Evolutionary conservation across 2,797 vertebrate genomes (phyloP), one percentile per base, ranked within the genome.

Genomic region (Crocidura indochinensis): DNA sequence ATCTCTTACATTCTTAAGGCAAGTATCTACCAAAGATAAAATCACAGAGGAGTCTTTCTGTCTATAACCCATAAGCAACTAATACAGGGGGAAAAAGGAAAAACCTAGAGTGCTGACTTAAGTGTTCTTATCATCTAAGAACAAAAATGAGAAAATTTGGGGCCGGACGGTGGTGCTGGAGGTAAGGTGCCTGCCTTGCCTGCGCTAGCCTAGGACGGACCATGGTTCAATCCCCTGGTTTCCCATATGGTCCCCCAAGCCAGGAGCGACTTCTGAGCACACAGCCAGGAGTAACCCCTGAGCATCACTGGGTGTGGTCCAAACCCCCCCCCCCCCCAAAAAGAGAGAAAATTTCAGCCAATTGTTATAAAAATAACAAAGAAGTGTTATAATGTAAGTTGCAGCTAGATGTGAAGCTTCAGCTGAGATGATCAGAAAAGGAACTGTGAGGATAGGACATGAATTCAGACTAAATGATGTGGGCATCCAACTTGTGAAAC

Each of bases 341-440:
- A n/a, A n/a, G n/a, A n/a, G 1, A 92, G 29, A 72, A 81, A 51
- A 51, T 67, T 88, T 82, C n/a, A 87, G 68, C n/a, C 69, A 62
- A 73, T 12, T 26, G 31, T 65, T 51, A 38, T 4, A 6, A 46
- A 62, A 38, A 90, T 51, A 46, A 83, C 88, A 67, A 19, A 53
- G 22, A 27, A 17, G 0, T 29, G n/a, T 38, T 17, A 1, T 44
- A 60, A 69, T 9, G 22, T 17, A 72, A 44, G 56, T 12, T 26
- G 6, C 38, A 65, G n/a, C 7, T 7, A 38, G n/a, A 56, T 8
- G 15, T 20, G n/a, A 19, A 65, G 31, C 3, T 56, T 29, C 27
- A 20, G 62, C 38, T 62, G 53, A 91, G 53, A 73, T 27, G n/a
- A 64, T 72, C 68, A 76, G 64, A 68, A 27, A 38, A 65, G n/a